These are phyloP conservation scores for Pseudolaguvia tuberculata DNA, from an alignment of 2,113 vertebrate species.

Conservation along the genomic window DNA sequence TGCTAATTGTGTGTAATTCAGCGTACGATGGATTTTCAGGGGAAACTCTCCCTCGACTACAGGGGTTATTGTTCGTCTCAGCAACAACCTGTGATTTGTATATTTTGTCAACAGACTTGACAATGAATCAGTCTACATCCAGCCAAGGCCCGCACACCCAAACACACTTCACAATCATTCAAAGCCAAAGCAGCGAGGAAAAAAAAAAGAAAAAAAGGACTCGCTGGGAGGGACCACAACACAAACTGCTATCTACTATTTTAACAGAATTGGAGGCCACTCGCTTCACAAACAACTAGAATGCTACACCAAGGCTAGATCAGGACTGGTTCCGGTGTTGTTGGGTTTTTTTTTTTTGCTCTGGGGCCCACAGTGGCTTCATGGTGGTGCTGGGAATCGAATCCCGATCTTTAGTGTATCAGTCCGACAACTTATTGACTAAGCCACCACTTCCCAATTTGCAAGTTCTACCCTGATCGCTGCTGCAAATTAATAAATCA, in stretches of 20 bases:
- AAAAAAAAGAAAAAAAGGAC: not conserved
- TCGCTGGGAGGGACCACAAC: constrained; percentile 4
- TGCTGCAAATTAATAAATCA: constrained; percentile 27
- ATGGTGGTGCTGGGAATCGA: no score
- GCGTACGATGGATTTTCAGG: not conserved
- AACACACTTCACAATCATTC: constrained; percentile 14
- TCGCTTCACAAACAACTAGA: constrained; percentile 18
- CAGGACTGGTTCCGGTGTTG: no score
- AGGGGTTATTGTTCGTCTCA: constrained; percentile 15
- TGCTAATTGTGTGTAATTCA: not conserved
- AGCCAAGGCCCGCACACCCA: constrained; percentile 34
- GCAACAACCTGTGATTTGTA: constrained; percentile 30
- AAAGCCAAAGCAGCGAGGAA: not conserved
- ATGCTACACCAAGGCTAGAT: constrained; percentile 27
- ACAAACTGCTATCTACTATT: constrained; percentile 31
- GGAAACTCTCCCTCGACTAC: constrained; percentile 22
- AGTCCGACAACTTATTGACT: constrained; percentile 25
- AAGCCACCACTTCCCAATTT: constrained; percentile 28
- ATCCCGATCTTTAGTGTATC: no score
- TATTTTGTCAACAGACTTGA: constrained; percentile 46
- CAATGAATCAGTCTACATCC: constrained; percentile 37
- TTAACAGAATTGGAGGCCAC: constrained; percentile 23
- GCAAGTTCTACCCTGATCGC: constrained; percentile 56
- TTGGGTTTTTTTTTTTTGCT: no score
- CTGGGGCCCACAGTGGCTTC: no score